phyloP scores from a whole-genome alignment of 2,888 invertebrate species.

The Dioctria linearis region DNA sequence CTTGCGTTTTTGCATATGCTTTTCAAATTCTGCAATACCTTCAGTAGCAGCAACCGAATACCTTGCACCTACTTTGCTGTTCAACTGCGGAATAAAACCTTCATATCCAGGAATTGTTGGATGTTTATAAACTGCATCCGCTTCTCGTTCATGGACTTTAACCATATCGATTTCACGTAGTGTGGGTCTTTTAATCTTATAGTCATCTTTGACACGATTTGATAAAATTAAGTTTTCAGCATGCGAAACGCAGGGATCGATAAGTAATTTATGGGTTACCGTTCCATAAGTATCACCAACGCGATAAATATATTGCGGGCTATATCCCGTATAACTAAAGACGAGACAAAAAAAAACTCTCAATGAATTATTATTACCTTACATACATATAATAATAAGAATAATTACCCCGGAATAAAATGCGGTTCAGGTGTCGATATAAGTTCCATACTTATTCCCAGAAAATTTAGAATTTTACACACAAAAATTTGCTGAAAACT shows the following conservation, averaged over 20 bases:
- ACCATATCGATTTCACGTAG: slow-evolving; percentile 78
- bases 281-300: slow-evolving; percentile 84
- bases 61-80: slow-evolving; percentile 79
- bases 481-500: background rate
- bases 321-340: slow-evolving; percentile 82
- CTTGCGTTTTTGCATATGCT: slow-evolving; percentile 74
- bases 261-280: slow-evolving; percentile 80
- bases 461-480: slow-evolving; percentile 49
- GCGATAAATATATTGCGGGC: slow-evolving; percentile 82
- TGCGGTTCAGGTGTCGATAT: slow-evolving; percentile 78
- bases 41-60: slow-evolving; percentile 82
- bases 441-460: slow-evolving; percentile 26
- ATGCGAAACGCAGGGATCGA: slow-evolving; percentile 82
- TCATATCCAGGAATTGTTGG: slow-evolving; percentile 84
- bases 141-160: slow-evolving; percentile 76
- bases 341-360: background rate
- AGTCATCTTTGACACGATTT: slow-evolving; percentile 67
- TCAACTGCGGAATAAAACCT: slow-evolving; percentile 77
- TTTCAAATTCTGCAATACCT: slow-evolving; percentile 81
- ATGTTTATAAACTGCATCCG: slow-evolving; percentile 80
- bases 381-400: background rate
- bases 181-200: slow-evolving; percentile 76
- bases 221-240: slow-evolving; percentile 80
- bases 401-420: slow-evolving; percentile 79
- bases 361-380: too few species aligned